These are phyloP conservation scores for Ornithoptera priamus DNA, from an alignment of 2,888 invertebrate genomes.

Conservation along the genomic window DNA sequence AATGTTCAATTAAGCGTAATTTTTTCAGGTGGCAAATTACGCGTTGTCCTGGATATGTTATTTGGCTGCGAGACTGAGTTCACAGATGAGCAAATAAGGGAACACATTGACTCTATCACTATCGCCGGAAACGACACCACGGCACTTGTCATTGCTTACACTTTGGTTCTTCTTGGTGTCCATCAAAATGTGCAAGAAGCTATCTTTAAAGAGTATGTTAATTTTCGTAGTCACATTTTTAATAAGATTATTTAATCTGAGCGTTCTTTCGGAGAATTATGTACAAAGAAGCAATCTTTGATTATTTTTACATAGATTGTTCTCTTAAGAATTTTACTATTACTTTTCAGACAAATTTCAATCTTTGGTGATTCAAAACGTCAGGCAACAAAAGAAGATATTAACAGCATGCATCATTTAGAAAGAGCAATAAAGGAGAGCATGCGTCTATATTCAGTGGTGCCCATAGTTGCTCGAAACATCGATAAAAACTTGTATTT, in stretches of 20 bases:
- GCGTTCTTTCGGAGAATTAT: too few species aligned
- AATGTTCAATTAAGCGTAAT: background rate
- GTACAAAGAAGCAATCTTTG: too few species aligned
- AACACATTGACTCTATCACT: conserved; percentile 82
- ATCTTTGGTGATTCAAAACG: conserved; percentile 68
- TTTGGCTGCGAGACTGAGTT: conserved; percentile 72
- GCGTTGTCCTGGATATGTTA: conserved; percentile 66
- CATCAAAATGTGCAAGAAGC: conserved; percentile 60
- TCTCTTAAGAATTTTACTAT: background rate
- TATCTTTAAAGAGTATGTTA: conserved; percentile 57
- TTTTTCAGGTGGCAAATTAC: conserved; percentile 64
- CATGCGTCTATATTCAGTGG: conserved; percentile 80
- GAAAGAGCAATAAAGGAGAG: conserved; percentile 82
- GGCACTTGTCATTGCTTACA: conserved; percentile 70
- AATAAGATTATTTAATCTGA: too few species aligned
- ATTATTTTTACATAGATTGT: too few species aligned
- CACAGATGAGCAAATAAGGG: conserved; percentile 75
- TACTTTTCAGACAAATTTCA: conserved; percentile 62
- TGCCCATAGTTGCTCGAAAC: conserved; percentile 73
- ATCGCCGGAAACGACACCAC: conserved; percentile 80
- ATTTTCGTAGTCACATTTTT: too few species aligned
- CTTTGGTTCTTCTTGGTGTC: conserved; percentile 66
- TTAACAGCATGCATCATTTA: conserved; percentile 75
- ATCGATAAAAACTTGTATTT: conserved; percentile 71
- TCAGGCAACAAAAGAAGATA: conserved; percentile 68